phyloP scores from a whole-genome alignment of 2,113 vertebrate genomes.

The Brienomyrus longianalis region DNA sequence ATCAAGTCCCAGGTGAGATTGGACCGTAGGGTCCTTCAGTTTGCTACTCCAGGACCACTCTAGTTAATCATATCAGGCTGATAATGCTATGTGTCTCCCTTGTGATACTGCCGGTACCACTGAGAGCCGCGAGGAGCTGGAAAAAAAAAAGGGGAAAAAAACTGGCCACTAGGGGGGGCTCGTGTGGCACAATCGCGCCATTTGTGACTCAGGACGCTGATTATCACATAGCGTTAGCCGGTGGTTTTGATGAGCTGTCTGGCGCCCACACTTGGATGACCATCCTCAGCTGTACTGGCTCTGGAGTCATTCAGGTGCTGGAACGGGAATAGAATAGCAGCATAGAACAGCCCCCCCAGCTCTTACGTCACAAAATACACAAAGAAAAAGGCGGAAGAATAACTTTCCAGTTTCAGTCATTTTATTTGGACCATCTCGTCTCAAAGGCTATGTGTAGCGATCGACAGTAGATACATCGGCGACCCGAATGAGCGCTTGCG shows the following conservation, averaged over 20 bases:
- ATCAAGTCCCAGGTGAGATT: not conserved
- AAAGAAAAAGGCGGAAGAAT: conserved; percentile 1
- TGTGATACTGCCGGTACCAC: not conserved
- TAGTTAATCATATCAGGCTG: not conserved
- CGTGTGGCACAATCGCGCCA: conserved; percentile 9
- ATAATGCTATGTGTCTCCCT: not conserved
- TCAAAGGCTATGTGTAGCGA: conserved; percentile 43
- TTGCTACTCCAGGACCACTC: not conserved
- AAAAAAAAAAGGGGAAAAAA: not conserved
- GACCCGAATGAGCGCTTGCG: conserved; percentile 23
- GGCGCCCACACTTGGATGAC: not conserved
- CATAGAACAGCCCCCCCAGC: no score
- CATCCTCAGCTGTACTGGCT: not conserved
- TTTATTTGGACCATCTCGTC: conserved; percentile 42
- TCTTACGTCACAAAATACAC: not conserved
- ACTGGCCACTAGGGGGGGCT: conserved; percentile 48
- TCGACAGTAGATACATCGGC: conserved; percentile 38
- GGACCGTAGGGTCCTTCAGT: not conserved
- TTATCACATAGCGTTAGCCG: not conserved
- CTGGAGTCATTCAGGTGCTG: not conserved
- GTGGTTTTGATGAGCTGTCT: not conserved
- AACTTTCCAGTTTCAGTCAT: conserved; percentile 54
- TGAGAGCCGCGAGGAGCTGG: not conserved
- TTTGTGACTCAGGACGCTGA: no score
- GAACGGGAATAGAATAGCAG: not conserved